Evolutionary conservation across 2,888 invertebrate genomes (phyloP), one percentile per base, ranked within the genome.

Genomic region (Stegophylla sp.): DNA sequence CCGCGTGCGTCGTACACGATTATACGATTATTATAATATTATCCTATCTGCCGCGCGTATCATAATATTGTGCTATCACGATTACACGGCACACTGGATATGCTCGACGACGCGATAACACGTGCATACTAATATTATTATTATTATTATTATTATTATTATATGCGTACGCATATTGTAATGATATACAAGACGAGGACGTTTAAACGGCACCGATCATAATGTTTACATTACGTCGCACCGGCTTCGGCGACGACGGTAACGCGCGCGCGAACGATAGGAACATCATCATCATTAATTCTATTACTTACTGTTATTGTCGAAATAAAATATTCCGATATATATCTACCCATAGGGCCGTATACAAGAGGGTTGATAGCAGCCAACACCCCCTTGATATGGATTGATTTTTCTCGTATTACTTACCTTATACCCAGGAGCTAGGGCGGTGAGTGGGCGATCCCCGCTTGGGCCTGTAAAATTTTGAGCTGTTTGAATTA

Each of bases 11-110:
- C 3, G n/a, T 64, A 43, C 41, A 3, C 64, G 41, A 64, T 64
- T 61, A 61, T 61, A 17, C 17, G n/a, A n/a, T n/a, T n/a, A n/a
- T n/a, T 28, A 64, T 41, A 10, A 53, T 67, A 28, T 26, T 28
- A 15, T 43, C 63, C n/a, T 43, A 20, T 69, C 34, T 51, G n/a
- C 69, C 20, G n/a, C 51, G 51, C 51, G 41, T 72, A 72, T 72
- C 71, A 72, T 56, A 72, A 72, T 56, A 72, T 72, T 56, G 53
- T 72, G 71, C 41, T 56, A 72, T 72, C 41, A 41, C 56, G 56
- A 72, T 53, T 72, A 72, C 17, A 72, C 41, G 51, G 7, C 51
- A 34, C 34, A 5, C 34, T 34, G 51, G 51, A 51, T 51, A 51
- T 13, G 69, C 69, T 64, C 20, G 20, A 23, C n/a, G 13, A 43